Evolutionary conservation across 2,888 invertebrate genomes (phyloP).

Genomic region (Melipona bicolor): DNA sequence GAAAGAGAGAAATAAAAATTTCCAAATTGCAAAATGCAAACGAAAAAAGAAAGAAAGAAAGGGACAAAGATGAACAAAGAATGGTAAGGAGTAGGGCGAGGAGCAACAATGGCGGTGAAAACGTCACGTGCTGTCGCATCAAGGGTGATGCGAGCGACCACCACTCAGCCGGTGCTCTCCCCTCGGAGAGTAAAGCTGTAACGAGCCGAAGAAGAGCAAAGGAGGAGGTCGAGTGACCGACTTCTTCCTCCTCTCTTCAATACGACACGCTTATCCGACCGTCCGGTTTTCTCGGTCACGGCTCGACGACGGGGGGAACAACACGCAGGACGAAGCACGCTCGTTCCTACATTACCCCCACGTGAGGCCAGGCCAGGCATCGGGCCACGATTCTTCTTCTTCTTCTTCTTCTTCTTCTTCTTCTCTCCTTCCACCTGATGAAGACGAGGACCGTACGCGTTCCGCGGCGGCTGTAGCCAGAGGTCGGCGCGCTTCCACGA

Average conservation of each 20-base stretch:
- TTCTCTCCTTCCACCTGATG: slow-evolving; percentile 57
- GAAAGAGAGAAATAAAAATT: not conserved
- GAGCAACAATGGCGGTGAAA: slow-evolving; percentile 22
- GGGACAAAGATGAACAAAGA: not conserved
- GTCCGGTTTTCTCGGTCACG: slow-evolving; percentile 81
- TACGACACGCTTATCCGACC: slow-evolving; percentile 69
- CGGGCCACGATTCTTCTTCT: slow-evolving; percentile 46
- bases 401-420: slow-evolving; percentile 41
- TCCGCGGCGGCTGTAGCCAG: slow-evolving; percentile 30
- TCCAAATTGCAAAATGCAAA: not conserved
- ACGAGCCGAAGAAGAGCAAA: slow-evolving; percentile 17
- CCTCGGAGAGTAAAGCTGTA: slow-evolving; percentile 40
- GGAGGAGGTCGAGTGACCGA: slow-evolving; percentile 71
- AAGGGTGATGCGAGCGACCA: slow-evolving; percentile 44
- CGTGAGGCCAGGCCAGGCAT: slow-evolving; percentile 47
- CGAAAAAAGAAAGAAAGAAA: not conserved
- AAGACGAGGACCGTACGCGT: slow-evolving; percentile 39
- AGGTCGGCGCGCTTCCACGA: slow-evolving; percentile 29
- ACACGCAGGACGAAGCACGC: slow-evolving; percentile 52
- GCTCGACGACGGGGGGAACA: slow-evolving; percentile 68
- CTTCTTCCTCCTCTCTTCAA: slow-evolving; percentile 68
- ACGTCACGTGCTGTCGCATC: slow-evolving; percentile 43
- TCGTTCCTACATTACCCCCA: slow-evolving; percentile 68
- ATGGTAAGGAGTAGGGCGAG: not conserved
- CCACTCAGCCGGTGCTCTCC: slow-evolving; percentile 25